Evolutionary conservation across 2,888 invertebrate genomes (phyloP), one percentile per base, ranked within the genome.

Genomic region (Diarsia dahlii): DNA sequence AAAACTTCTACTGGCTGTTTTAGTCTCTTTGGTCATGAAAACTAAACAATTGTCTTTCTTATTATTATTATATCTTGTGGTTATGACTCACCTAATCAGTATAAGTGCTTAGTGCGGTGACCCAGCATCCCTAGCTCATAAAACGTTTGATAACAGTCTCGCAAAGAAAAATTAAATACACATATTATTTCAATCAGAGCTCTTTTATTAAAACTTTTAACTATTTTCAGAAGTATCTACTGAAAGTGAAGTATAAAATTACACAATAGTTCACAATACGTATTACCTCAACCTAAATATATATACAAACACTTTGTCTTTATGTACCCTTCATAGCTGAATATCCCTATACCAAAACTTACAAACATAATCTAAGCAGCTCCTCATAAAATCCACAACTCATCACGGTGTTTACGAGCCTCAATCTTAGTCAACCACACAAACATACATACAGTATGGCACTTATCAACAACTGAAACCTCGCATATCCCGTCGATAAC

Each of bases 401-500:
- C 91, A 91, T 91, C 91, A 88, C 72, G 86, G 85, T 93, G 92
- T 92, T 93, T 92, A 91, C 91, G 89, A 89, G 90, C 89, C 90
- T 89, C 92, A 90, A 89, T 87, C 87, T 87, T 86, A 83, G 82
- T 81, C 81, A 85, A 86, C 84, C 81, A 87, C 81, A 54, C 65
- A 81, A 45, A 72, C 68, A 86, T 85, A 88, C 72, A 67, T 54
- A 82, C 85, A 87, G 80, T 83, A 88, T 83, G 88, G 75, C 67
- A 86, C 88, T 92, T 91, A 90, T 93, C 94, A 94, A 94, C 93
- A 94, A 94, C 93, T 92, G 89, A 89, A 91, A 92, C 80, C 84
- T 85, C 78, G 54, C 84, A 71, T 69, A 78, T 88, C 78, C 87
- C 81, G 75, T 89, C 93, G 86, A 93, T 92, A 92, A 90, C 92